Evolutionary conservation across 2,888 invertebrate species (phyloP), one percentile per base, ranked within the genome.

Genomic region (Eupsilia transversa): DNA sequence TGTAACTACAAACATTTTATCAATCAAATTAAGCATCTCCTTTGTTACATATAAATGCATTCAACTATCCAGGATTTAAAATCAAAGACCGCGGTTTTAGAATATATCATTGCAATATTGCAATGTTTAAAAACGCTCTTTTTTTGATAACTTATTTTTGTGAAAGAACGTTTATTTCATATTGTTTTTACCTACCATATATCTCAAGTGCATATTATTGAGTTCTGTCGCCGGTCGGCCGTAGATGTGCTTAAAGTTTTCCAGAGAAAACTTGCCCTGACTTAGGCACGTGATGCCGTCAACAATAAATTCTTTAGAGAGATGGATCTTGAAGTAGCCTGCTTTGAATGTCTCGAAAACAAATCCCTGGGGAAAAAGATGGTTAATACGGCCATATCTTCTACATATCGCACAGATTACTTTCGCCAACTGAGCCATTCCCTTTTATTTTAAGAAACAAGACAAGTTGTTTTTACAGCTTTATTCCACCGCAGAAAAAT

Each of bases 181-280:
- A 7, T 0, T 52, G 14, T 56, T 59, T 38, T 17, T 35, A 57
- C 85, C 90, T 90, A 96, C 97, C 79, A 97, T 95, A 90, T 97
- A 98, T 82, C 97, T 96, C 41, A 97, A 91, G 82, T 97, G 92
- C 54, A 98, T 89, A 89, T 98, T 97, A 91, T 98, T 98, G 4
- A 98, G 93, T 59, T 97, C 92, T 20, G 96, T 94, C 67, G 98
- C 97, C 87, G 98, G 98, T 76, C 97, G 96, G 0, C 98, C 98
- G 91, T 97, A 98, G 9, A 98, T 91, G 66, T 96, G 93, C 43
- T 97, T 96, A 63, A 98, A 94, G 87, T 97, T 97, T 59, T 97
- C 96, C 23, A 97, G 90, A 33, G 97, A 95, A 76, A 97, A 96
- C 23, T 96, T 94, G 66, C 95, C 94, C 77, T 93, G 96, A 1